Conservation (phyloP, 2,888 invertebrate species). For the Lasioglossum oenotherae region DNA sequence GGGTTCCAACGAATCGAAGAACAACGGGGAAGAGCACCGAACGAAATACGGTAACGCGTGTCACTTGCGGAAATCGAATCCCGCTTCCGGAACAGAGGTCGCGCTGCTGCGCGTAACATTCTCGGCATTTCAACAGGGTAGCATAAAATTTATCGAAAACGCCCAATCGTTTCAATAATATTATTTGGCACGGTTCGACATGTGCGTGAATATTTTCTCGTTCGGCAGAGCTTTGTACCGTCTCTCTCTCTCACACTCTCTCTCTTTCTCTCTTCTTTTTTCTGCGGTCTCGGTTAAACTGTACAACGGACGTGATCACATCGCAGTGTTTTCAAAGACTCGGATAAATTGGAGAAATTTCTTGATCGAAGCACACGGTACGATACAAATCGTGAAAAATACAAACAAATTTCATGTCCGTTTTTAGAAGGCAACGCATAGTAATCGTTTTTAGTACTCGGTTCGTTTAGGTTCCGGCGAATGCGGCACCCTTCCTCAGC, state of each 20-base stretch:
- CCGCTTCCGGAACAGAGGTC: conserved; percentile 21
- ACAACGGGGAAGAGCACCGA: conserved; percentile 20
- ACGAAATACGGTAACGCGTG: conserved; percentile 37
- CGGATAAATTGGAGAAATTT: background rate
- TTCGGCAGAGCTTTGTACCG: background rate
- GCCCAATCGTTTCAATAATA: conserved; percentile 44
- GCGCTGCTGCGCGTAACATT: conserved; percentile 14
- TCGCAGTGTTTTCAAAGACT: background rate
- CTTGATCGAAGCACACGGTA: background rate
- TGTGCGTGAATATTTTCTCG: conserved; percentile 15
- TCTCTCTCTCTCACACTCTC: background rate
- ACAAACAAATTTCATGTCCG: background rate
- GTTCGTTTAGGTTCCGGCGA: background rate
- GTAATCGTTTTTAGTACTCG: background rate
- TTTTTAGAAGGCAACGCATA: background rate
- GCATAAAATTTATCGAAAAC: conserved; percentile 45
- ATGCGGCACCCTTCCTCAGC: background rate
- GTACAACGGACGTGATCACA: background rate
- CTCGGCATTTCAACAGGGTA: conserved; percentile 11
- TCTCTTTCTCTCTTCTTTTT: background rate
- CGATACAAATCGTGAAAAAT: background rate
- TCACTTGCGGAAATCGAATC: conserved; percentile 37
- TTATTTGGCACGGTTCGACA: conserved; percentile 60
- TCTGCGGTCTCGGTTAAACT: background rate
- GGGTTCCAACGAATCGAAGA: conserved; percentile 21